Evolutionary conservation across 2,888 invertebrate genomes (phyloP).

Genomic region (Drosophila cracens): DNA sequence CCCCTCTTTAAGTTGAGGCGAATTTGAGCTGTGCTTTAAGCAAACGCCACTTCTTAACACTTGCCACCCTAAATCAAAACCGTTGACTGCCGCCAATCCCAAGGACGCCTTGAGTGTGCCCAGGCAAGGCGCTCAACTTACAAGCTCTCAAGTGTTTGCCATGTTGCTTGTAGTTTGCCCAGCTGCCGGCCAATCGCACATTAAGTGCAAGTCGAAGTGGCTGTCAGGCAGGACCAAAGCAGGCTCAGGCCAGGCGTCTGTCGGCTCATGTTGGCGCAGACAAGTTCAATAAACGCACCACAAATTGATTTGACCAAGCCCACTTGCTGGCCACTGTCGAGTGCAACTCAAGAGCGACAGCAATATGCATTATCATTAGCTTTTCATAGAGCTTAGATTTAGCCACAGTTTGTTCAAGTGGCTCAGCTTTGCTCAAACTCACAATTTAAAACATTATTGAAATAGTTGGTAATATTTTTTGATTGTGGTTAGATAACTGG

Average conservation of each 20-base stretch:
- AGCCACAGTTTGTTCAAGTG: conserved; percentile 1
- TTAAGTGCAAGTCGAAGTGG: conserved; percentile 62
- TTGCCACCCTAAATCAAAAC: conserved; percentile 53
- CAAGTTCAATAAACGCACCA: conserved; percentile 74
- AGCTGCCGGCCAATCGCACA: conserved; percentile 60
- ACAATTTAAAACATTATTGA: not conserved
- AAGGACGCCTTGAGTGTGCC: conserved; percentile 4
- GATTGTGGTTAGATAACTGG: not conserved
- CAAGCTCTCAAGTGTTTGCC: conserved; percentile 33
- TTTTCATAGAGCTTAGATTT: not conserved
- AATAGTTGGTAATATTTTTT: not conserved
- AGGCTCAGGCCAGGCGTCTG: conserved; percentile 9
- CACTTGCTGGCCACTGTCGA: conserved; percentile 51
- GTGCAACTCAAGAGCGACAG: conserved; percentile 35
- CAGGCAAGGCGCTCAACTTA: conserved; percentile 17
- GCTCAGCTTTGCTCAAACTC: not conserved
- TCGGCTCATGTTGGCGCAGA: conserved; percentile 33
- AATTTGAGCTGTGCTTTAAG: conserved; percentile 42
- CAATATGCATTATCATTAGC: conserved; percentile 33
- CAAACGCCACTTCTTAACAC: conserved; percentile 31
- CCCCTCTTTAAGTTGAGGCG: conserved; percentile 29
- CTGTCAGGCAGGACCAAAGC: conserved; percentile 26
- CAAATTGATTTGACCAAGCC: conserved; percentile 75
- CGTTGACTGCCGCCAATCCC: conserved; percentile 14
- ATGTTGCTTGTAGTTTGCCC: conserved; percentile 48